Conservation (phyloP, 2,797 vertebrate species). For the Anniella stebbinsi region DNA sequence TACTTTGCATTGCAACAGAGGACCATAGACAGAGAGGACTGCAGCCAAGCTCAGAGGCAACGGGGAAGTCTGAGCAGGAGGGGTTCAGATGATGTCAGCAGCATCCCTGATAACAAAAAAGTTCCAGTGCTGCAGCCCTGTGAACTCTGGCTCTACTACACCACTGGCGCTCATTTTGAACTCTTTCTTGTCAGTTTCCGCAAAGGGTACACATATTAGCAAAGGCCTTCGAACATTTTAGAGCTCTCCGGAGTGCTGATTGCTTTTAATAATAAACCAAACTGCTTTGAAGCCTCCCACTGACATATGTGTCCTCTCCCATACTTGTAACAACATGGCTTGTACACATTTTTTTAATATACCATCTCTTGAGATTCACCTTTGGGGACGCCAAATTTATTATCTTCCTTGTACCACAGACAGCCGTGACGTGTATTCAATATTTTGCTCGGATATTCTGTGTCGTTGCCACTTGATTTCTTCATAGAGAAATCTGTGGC, state of each 20-base stretch:
- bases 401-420: constrained; percentile 92
- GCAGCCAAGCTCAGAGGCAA: too few relatives aligned
- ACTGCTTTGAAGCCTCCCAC: neutral
- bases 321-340: neutral
- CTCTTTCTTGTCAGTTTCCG: neutral
- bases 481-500: constrained; percentile 88
- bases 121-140: too few relatives aligned
- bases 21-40: too few relatives aligned
- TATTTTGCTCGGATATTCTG: constrained; percentile 83
- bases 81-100: too few relatives aligned
- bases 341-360: neutral
- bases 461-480: constrained; percentile 79
- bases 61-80: too few relatives aligned
- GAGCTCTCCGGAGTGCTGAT: constrained; percentile 14
- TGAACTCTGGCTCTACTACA: too few relatives aligned
- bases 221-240: neutral
- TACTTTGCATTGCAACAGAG: too few relatives aligned
- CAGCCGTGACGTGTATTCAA: constrained; percentile 78
- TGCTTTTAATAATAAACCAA: constrained; percentile 1
- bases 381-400: constrained; percentile 92
- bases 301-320: neutral
- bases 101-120: too few relatives aligned
- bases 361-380: constrained; percentile 72
- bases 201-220: neutral
- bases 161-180: neutral